phyloP scores from a whole-genome alignment of 2,888 invertebrate species.

The Heliconius ethilla region DNA sequence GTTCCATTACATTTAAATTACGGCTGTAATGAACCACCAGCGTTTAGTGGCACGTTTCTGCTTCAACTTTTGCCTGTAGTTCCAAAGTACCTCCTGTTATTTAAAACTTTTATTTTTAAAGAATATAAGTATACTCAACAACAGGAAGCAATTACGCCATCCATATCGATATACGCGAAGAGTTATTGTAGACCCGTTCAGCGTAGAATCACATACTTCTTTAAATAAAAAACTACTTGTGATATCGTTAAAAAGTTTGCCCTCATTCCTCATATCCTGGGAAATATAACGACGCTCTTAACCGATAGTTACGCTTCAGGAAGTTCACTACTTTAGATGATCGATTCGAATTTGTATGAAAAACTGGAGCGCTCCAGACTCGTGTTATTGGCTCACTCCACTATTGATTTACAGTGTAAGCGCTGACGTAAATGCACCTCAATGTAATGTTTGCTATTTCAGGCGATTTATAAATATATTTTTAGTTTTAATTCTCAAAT shows the following conservation, averaged over 20 bases:
- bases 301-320: constrained; percentile 27
- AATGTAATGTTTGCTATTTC: constrained; percentile 5
- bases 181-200: constrained; percentile 5
- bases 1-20: constrained; percentile 19
- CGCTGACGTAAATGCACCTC: neutral
- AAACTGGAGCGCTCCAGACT: constrained; percentile 21
- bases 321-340: constrained; percentile 28
- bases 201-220: constrained; percentile 5
- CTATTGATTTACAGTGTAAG: constrained; percentile 17
- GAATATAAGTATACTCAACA: neutral
- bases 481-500: no score
- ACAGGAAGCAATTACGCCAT: neutral
- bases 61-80: neutral
- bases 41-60: constrained; percentile 1
- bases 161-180: neutral
- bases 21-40: neutral
- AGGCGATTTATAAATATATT: neutral
- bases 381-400: constrained; percentile 6
- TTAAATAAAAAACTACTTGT: constrained; percentile 26
- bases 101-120: neutral
- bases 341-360: constrained; percentile 26
- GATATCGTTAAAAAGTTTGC: constrained; percentile 37
- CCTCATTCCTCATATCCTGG: constrained; percentile 34
- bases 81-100: neutral
- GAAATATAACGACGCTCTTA: constrained; percentile 33